phyloP scores from a whole-genome alignment of 2,888 invertebrate genomes.

The Myopa testacea region DNA sequence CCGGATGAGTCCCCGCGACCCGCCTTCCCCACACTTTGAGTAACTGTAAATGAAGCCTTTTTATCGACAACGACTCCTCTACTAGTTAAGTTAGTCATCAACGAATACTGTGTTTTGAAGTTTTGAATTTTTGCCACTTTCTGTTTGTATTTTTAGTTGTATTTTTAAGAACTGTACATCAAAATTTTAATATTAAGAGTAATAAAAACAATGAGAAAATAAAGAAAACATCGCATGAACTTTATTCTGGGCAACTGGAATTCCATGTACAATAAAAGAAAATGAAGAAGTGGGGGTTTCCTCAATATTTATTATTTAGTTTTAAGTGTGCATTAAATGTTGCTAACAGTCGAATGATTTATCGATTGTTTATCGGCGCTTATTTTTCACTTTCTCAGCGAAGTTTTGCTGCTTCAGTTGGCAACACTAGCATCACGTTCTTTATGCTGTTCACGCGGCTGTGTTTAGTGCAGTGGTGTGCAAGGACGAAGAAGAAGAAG shows the following conservation, averaged over 20 bases:
- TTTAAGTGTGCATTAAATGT: not conserved
- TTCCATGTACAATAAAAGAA: not conserved
- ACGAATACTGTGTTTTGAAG: conserved; percentile 2
- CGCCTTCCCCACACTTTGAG: not conserved
- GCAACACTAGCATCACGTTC: not conserved
- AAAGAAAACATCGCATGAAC: conserved; percentile 13
- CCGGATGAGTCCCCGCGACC: not conserved
- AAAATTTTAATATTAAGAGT: conserved; percentile 35
- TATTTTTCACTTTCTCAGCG: not conserved
- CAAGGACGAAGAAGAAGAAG: too few species aligned
- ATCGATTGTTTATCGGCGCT: not conserved
- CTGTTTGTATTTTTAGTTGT: conserved; percentile 15
- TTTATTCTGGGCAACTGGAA: conserved; percentile 1
- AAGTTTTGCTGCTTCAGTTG: not conserved
- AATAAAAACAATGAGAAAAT: conserved; percentile 27
- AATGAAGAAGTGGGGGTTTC: not conserved
- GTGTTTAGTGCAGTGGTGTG: not conserved
- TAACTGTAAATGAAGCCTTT: conserved; percentile 9
- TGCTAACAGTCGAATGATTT: not conserved
- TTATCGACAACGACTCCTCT: not conserved
- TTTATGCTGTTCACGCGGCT: not conserved
- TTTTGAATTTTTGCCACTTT: conserved; percentile 17
- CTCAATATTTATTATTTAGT: not conserved
- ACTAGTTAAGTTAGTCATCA: conserved; percentile 32
- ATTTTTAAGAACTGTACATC: conserved; percentile 37